A percentile compares a stretch with the other conserved stretches of the same genome.
These are phyloP conservation scores for Nyctibius bracteatus DNA, from an alignment of 2,113 vertebrate genomes.

Conservation along the genomic window DNA sequence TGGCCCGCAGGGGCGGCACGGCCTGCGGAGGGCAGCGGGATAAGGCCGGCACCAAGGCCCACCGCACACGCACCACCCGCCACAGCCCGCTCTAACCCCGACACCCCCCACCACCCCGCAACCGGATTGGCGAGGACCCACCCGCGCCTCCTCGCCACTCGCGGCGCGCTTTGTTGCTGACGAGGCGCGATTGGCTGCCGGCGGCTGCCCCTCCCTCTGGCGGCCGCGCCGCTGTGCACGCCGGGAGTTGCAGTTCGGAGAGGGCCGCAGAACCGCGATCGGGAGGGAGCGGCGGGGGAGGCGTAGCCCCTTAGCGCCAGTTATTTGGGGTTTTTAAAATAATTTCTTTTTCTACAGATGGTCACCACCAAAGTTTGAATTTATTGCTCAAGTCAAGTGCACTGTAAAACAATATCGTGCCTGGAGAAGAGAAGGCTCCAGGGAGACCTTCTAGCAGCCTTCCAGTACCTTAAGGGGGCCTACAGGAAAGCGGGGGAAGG, in stretches of 20 bases:
- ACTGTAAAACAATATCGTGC: too few relatives aligned
- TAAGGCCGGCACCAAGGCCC: fast-evolving
- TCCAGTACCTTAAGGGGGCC: too few relatives aligned
- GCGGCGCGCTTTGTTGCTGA: background rate
- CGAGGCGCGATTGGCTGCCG: background rate
- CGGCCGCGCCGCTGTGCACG: background rate
- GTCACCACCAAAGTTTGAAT: background rate
- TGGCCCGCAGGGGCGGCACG: background rate
- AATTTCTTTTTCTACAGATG: too few relatives aligned
- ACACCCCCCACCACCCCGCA: background rate
- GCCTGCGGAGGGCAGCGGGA: background rate
- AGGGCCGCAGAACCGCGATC: fast-evolving
- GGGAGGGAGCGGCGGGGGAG: fast-evolving
- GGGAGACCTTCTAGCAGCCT: too few relatives aligned
- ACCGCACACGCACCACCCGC: background rate
- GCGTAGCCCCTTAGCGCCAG: fast-evolving
- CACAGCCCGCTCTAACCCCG: background rate
- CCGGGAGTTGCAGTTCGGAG: background rate
- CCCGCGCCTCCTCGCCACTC: background rate
- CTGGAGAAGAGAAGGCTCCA: too few relatives aligned
- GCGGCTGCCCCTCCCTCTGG: too few relatives aligned
- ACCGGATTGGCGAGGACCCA: background rate
- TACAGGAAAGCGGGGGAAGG: too few relatives aligned
- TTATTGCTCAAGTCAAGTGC: too few relatives aligned
- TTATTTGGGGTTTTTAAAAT: too few relatives aligned